A percentile compares a stretch with the other conserved stretches of the same genome.
phyloP scores from a whole-genome alignment of 2,888 invertebrate genomes.

The Oligia latruncula region DNA sequence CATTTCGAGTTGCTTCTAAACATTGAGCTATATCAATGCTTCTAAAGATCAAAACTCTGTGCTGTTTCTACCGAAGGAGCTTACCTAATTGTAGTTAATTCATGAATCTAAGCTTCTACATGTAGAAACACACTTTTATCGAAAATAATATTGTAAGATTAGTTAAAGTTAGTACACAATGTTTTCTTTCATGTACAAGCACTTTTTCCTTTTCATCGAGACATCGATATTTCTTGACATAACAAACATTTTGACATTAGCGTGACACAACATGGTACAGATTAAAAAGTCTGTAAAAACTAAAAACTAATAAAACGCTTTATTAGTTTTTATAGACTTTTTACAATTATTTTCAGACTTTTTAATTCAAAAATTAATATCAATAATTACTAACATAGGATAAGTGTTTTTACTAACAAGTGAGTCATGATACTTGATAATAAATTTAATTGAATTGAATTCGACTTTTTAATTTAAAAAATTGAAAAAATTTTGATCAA shows the following conservation, averaged over 20 bases:
- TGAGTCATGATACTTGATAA: too few relatives aligned
- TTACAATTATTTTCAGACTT: too few relatives aligned
- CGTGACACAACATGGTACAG: slow-evolving; percentile 22
- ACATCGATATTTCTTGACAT: slow-evolving; percentile 50
- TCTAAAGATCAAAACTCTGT: neutral
- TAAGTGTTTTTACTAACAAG: too few relatives aligned
- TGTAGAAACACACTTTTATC: neutral
- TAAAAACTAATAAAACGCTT: too few relatives aligned
- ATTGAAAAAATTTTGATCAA: too few relatives aligned
- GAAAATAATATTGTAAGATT: slow-evolving; percentile 12
- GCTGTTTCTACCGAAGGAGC: neutral
- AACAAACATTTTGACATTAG: slow-evolving; percentile 29
- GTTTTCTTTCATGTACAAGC: slow-evolving; percentile 47
- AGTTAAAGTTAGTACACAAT: slow-evolving; percentile 31
- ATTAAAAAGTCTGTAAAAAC: neutral
- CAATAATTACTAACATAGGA: too few relatives aligned
- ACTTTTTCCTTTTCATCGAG: slow-evolving; percentile 28
- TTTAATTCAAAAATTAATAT: too few relatives aligned
- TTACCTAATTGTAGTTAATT: slow-evolving; percentile 22
- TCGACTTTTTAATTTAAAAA: too few relatives aligned
- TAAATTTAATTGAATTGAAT: too few relatives aligned
- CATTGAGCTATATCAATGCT: too few relatives aligned
- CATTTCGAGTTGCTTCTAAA: slow-evolving; percentile 3
- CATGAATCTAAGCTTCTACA: slow-evolving; percentile 15
- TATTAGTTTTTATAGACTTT: too few relatives aligned